A percentile compares a stretch with the other conserved stretches of the same genome.
These are phyloP conservation scores for Melanotaenia maccullochi DNA, from an alignment of 2,797 vertebrate genomes.

Conservation along the genomic window DNA sequence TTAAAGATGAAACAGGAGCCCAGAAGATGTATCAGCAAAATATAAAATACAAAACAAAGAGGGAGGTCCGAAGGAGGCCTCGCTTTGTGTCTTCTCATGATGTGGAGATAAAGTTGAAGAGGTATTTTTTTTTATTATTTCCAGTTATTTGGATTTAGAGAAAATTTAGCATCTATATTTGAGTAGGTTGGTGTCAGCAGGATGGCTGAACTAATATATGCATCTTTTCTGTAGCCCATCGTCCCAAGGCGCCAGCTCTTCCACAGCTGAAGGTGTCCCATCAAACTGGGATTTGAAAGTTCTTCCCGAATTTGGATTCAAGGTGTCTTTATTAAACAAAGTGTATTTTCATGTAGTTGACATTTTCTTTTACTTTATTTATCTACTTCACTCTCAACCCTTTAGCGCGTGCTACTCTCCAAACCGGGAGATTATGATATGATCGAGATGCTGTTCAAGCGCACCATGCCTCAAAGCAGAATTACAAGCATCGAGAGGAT, in stretches of 20 bases:
- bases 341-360: background rate
- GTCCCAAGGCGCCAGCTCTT: conserved; percentile 45
- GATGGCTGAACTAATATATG: background rate
- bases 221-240: conserved; percentile 35
- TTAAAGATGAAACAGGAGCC: conserved; percentile 74
- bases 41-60: conserved; percentile 77
- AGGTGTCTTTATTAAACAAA: conserved; percentile 75
- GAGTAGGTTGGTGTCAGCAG: background rate
- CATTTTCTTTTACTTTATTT: background rate
- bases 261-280: conserved; percentile 74
- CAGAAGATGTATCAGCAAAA: conserved; percentile 88
- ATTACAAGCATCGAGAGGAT: conserved; percentile 85
- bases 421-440: conserved; percentile 79
- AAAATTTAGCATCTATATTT: background rate
- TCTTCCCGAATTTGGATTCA: conserved; percentile 84
- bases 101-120: conserved; percentile 73
- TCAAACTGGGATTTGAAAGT: conserved; percentile 88
- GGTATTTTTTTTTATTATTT: conserved; percentile 64
- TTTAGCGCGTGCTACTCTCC: conserved; percentile 78
- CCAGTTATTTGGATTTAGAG: background rate
- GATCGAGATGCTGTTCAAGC: conserved; percentile 82
- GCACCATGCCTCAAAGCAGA: conserved; percentile 79
- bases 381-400: conserved; percentile 14
- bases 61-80: conserved; percentile 88
- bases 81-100: conserved; percentile 85